Base-by-base conservation (phyloP, 2,113 vertebrate species). In the Catharus fuscescens region DNA sequence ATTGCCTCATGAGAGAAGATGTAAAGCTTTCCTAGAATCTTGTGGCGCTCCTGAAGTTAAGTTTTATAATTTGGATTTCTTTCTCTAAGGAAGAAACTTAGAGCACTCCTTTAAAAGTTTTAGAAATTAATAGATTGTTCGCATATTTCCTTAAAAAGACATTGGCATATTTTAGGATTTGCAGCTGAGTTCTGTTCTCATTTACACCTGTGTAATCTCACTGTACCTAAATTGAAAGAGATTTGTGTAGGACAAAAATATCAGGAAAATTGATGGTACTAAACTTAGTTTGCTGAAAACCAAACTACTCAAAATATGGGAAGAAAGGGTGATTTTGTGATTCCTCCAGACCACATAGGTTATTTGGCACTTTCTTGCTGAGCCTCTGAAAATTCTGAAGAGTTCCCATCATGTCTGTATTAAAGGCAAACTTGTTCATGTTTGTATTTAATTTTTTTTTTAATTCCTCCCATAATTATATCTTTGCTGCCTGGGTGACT, bases 231-330 rank as follows among this genome's bases (percentile, higher is more conserved):
- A 96, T 10, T 84, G 52, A 86, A 90, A 79, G 23, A 53, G 7
- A 45, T 64, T 86, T 62, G 9, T 31, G 15, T 50, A 53, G 34
- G 77, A 85, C 86, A 94, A 97, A 97, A 96, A 84, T 93, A 93
- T 31, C 50, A 62, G 28, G 59, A 92, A 90, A 85, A 89, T 25
- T 59, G 6, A 42, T 57, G 28, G 15, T 50, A 45, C 74, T 88
- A 79, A 78, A 71, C 52, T 94, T 90, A 81, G 52, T 67, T 92
- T 86, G 36, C 28, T 88, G 52, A 10, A 71, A 67, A 80, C 23
- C 9, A 60, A 92, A 21, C 44, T 66, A 44, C 83, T 80, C 23
- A 5, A 91, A 93, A 83, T 80, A 80, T 26, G 38, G 34, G 85
- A 91, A n/a, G 18, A 90, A 80, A 56, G 11, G 80, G 18, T 28